phyloP scores from a whole-genome alignment of 2,888 invertebrate species.

The Melikaiella ostensackeni region DNA sequence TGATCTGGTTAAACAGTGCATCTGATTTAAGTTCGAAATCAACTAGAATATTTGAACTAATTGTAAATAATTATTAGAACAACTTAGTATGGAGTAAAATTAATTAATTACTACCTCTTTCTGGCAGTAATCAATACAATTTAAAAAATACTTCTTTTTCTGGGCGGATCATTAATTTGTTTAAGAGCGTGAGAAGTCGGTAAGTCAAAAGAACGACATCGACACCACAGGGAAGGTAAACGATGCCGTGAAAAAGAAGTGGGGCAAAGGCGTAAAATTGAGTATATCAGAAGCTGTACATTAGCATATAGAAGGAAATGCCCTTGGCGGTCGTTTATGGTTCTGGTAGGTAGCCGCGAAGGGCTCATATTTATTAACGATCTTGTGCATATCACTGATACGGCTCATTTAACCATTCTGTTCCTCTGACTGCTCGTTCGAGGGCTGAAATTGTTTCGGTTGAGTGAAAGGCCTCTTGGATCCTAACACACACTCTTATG shows the following conservation, averaged over 20 bases:
- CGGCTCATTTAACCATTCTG: conserved; percentile 59
- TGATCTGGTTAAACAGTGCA: neutral
- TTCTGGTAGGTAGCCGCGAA: conserved; percentile 63
- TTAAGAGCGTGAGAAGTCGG: conserved; percentile 16
- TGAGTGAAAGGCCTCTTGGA: neutral
- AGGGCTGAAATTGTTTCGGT: conserved; percentile 19
- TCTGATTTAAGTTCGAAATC: neutral
- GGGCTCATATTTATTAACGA: conserved; percentile 71
- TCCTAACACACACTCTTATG: conserved; percentile 9
- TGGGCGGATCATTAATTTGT: conserved; percentile 5
- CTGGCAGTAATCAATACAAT: neutral
- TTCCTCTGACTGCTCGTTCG: conserved; percentile 46
- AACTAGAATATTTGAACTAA: no score
- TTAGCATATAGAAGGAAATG: conserved; percentile 76
- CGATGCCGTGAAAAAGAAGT: conserved; percentile 53
- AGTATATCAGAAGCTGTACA: conserved; percentile 71
- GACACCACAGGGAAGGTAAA: conserved; percentile 51
- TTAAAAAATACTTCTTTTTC: neutral
- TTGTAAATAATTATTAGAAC: neutral
- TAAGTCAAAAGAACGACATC: neutral
- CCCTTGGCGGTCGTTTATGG: conserved; percentile 63
- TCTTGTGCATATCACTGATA: conserved; percentile 66
- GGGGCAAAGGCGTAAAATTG: conserved; percentile 63
- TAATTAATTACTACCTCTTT: neutral
- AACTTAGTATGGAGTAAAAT: neutral